Base-by-base conservation (phyloP, 1,140 invertebrate genomes). In the Piezodorus guildinii region DNA sequence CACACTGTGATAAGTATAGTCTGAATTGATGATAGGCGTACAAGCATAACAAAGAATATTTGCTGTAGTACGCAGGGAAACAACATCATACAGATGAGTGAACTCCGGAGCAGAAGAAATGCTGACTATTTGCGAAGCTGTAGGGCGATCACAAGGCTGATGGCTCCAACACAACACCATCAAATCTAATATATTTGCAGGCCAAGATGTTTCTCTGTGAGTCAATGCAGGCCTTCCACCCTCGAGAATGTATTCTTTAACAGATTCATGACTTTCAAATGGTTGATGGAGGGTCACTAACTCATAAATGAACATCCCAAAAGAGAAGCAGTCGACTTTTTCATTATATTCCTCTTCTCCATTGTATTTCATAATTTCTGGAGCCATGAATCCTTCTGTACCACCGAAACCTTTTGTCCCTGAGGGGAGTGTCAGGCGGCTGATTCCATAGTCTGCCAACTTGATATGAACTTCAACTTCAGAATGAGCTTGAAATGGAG, bases 241-340 rank as follows among this genome's bases (percentile, higher is more conserved):
- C 74, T 98, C 94, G 30, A 98, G 76, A 30, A 98, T 91, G 68
- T 91, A 91, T 70, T 98, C 94, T 73, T 96, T 97, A 3, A 98
- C 91, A 16, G 92, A 90, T 72, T 96, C 94, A 70, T 96, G 89
- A 68, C 93, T 83, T 71, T 96, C 92, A 71, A 97, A 97, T 0
- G 96, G 96, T 72, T 93, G 90, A 59, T 93, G 86, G 30, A 98
- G 78, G 5, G 92, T 95, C 16, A 98, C 76, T 51, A 98, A 78
- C 75, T 99, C 96, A 75, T 98, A 99, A 65, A 99, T 81, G 69
- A 98, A 91, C 94, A 99, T 98, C n/a, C 94, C 95, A 77, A 97
- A 98, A 0, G 95, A 98, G 73, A 98, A 99, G 68, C 94, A 95
- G 73, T 99, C 96, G 16, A 98, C 94, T 80, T 98, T 98, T 73